Base-by-base conservation (phyloP, 2,888 invertebrate species). In the Drosophila dives region DNA sequence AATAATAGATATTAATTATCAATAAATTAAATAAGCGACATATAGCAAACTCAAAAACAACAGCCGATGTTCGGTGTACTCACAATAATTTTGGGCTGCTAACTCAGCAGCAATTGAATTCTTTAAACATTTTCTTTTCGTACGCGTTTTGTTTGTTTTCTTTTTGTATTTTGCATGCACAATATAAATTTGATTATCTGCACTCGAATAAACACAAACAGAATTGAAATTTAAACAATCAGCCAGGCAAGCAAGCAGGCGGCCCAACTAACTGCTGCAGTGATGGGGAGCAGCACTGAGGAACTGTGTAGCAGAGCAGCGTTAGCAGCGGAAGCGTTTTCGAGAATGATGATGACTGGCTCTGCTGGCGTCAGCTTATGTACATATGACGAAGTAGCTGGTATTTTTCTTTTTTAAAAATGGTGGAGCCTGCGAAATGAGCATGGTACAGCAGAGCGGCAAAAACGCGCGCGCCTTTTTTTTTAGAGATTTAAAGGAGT, bases 121-220 rank as follows among this genome's bases (percentile, higher is more conserved):
- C 64, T 60, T 67, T 72, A 77, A 42, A 64, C 82, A 89, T 87
- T 75, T 85, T 71, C 71, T 67, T 72, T 81, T 64, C 38, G 15
- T 50, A 45, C 17, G 55, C 38, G 55, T 38, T 53, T 51, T 54
- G 23, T 23, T 51, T 53, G 48, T 49, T 56, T 34, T 45, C 64
- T 11, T 53, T 66, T 82, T 61, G 67, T 65, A 63, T 72, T 83
- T 82, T 63, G 69, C 83, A 77, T 80, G 88, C 86, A 75, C 88
- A 80, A 85, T 82, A 87, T 85, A 86, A 85, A 74, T 85, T 88
- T 88, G 79, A 88, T 90, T 81, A 90, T 86, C 81, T 83, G 76
- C 75, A 82, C 53, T 72, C 77, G 77, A 77, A 72, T 75, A 80
- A 75, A 81, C 80, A 80, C 72, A 80, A 73, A 75, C 72, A 78